Base-by-base conservation (phyloP, 2,113 vertebrate genomes). In the Talpa occidentalis region DNA sequence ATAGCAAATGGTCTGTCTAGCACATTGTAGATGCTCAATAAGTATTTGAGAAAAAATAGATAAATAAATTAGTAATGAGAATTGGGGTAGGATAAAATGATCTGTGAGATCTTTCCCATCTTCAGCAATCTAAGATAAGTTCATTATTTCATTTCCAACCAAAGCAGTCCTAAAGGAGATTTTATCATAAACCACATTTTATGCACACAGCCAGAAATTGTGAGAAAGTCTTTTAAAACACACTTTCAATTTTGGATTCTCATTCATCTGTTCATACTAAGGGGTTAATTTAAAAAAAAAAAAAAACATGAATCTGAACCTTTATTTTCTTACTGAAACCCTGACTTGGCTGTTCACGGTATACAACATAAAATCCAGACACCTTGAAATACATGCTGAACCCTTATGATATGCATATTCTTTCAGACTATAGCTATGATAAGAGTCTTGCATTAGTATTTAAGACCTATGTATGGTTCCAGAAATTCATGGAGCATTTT, bases 1-100 rank as follows among this genome's bases (percentile, higher is more conserved):
- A 83, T 2, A 37, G 22, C 72, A 22, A 5, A 49, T 1, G n/a
- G 11, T 73, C 81, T 81, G 21, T 81, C 42, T 84, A 84, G 44
- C 44, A 59, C 3, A 35, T 40, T 70, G 17, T 59, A 78, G 67
- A 32, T 59, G 4, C 24, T 89, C 28, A 92, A 52, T 49, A 90
- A 88, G 69, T 92, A 92, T 73, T 26, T 92, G 69, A 85, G 42
- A 95, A 90, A 81, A 70, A 85, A 52, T 52, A 28, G 15, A 47
- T 92, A 78, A 95, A 77, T 64, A 94, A 62, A 69, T 91, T 60
- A 73, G 47, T 54, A 60, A 67, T 64, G 91, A 93, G 44, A 83
- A 42, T 91, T 94, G 59, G 8, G 28, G 0, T 91, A 88, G 44
- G n/a, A 77, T 80, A 80, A 90, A 56, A 70, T 60, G 47, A 81